phyloP scores from a whole-genome alignment of 2,888 invertebrate genomes.

The Rotaria macrura region DNA sequence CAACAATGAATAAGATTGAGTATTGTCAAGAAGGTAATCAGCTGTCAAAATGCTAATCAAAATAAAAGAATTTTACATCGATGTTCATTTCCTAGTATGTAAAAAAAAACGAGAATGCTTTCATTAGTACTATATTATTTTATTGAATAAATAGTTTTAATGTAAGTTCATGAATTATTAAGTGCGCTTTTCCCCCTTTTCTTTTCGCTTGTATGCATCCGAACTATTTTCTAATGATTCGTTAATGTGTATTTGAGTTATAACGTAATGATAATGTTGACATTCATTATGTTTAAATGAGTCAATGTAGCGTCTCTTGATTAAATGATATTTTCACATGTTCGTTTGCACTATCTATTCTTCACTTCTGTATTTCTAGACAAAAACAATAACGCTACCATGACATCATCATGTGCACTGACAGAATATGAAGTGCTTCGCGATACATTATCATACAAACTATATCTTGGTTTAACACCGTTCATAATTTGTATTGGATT shows the following conservation, averaged over 20 bases:
- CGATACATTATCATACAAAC: background rate
- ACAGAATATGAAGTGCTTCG: background rate
- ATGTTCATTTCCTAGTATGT: background rate
- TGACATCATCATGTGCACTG: background rate
- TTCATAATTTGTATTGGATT: constrained; percentile 19
- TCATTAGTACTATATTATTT: background rate
- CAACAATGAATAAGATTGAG: background rate
- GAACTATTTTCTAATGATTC: too few relatives aligned
- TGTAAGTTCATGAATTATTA: background rate
- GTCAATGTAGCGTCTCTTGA: background rate
- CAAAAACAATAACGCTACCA: background rate
- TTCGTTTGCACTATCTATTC: background rate
- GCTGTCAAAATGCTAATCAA: background rate
- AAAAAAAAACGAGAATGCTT: background rate
- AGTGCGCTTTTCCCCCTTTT: too few relatives aligned
- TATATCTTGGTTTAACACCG: background rate
- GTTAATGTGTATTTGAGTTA: too few relatives aligned
- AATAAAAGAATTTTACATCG: background rate
- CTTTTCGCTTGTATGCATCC: too few relatives aligned
- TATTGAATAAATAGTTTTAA: background rate
- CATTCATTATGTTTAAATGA: too few relatives aligned
- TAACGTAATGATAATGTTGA: too few relatives aligned
- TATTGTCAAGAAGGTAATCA: background rate
- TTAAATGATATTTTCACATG: background rate
- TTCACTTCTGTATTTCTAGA: background rate